Percentiles rank a stretch among this genome's conserved stretches.
Conservation (phyloP, 2,888 invertebrate genomes). For the Gibbula magus region DNA sequence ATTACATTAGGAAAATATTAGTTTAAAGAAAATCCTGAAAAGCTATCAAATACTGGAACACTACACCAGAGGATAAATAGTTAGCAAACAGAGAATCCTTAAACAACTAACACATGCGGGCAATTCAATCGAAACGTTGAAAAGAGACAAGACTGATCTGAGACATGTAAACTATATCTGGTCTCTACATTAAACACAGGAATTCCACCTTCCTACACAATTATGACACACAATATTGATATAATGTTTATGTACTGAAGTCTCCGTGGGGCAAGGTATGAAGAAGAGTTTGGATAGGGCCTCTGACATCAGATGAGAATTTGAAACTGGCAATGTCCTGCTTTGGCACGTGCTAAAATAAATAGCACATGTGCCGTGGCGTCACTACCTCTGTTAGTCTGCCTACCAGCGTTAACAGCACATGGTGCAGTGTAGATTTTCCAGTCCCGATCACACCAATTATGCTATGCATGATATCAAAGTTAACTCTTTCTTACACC, state of each 20-base stretch:
- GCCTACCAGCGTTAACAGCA: neutral
- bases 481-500: no score
- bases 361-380: neutral
- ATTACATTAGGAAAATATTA: no score
- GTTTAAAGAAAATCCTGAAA: no score
- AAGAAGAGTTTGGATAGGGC: neutral
- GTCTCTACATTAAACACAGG: no score
- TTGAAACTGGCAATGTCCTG: conserved; percentile 10
- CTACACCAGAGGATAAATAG: no score
- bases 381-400: neutral
- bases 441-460: neutral
- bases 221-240: conserved; percentile 9
- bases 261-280: neutral
- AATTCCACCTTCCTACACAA: neutral
- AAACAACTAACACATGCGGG: no score
- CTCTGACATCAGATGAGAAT: neutral
- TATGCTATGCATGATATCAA: neutral
- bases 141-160: no score
- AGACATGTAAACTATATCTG: no score
- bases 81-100: no score
- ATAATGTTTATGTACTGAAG: neutral
- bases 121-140: no score
- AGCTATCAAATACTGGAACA: no score
- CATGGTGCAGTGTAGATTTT: neutral
- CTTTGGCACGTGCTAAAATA: conserved; percentile 8